A percentile compares a stretch with the other conserved stretches of the same genome.
phyloP scores from a whole-genome alignment of 2,888 invertebrate species.

The Anodontia alba region DNA sequence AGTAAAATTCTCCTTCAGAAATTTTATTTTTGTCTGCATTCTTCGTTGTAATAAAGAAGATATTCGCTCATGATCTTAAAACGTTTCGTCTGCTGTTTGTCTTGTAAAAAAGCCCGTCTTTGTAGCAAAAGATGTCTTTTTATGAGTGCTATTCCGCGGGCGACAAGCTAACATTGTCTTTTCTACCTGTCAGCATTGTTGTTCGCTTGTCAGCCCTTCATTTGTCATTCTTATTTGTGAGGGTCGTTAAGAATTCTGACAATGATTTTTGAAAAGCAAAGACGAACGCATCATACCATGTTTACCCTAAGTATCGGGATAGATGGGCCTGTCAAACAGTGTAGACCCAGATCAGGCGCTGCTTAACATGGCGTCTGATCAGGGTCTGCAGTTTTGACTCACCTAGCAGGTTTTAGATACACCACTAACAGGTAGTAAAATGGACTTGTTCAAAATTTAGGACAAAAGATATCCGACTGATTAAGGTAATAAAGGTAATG shows the following conservation, averaged over 20 bases:
- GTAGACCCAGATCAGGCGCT: no score
- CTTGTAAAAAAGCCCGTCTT: not conserved
- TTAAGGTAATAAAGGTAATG: no score
- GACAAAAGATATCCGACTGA: no score
- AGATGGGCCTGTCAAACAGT: no score
- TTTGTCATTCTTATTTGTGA: not conserved
- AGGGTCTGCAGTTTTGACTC: no score
- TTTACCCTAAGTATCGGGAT: no score
- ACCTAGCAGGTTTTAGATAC: no score
- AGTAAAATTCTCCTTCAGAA: not conserved
- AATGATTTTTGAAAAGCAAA: no score
- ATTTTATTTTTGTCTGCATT: not conserved
- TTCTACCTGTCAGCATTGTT: not conserved
- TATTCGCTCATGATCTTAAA: not conserved
- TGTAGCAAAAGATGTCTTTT: not conserved
- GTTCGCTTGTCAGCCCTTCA: conserved; percentile 1
- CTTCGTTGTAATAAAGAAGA: not conserved
- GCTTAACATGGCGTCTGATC: no score
- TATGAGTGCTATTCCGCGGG: not conserved
- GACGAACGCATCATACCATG: no score
- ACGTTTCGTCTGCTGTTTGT: not conserved
- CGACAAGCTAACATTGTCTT: not conserved
- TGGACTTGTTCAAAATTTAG: no score
- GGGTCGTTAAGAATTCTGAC: not conserved
- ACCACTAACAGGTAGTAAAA: no score